phyloP scores from a whole-genome alignment of 2,888 invertebrate genomes.

The Aelia acuminata region DNA sequence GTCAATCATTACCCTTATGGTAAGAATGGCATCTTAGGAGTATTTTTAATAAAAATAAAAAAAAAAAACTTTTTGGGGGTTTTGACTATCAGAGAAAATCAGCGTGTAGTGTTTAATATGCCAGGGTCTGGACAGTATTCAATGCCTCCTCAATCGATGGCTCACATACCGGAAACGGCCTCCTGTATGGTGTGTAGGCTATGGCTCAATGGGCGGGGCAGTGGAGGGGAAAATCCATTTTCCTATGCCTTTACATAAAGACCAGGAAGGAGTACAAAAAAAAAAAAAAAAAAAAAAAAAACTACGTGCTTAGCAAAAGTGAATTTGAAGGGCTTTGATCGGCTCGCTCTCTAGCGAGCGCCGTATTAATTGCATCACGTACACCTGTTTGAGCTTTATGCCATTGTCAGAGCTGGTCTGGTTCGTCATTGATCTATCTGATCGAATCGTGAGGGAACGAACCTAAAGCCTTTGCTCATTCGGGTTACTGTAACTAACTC shows the following conservation, averaged over 20 bases:
- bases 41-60: no score
- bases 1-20: no score
- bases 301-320: conserved; percentile 26
- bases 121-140: not conserved
- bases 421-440: not conserved
- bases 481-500: not conserved
- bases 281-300: no score
- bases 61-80: no score
- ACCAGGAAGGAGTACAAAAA: conserved; percentile 4
- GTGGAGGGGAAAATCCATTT: conserved; percentile 22
- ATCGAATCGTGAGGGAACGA: conserved; percentile 25
- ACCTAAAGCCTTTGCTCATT: not conserved
- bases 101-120: no score
- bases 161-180: not conserved
- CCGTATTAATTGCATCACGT: conserved; percentile 32
- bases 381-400: conserved; percentile 8
- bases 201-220: not conserved
- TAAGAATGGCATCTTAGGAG: no score
- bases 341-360: conserved; percentile 5
- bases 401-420: not conserved
- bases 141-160: not conserved
- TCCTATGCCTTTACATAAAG: conserved; percentile 23
- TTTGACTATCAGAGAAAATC: no score
- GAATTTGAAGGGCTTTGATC: conserved; percentile 41
- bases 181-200: not conserved